Percentiles rank a stretch among this genome's conserved stretches.
phyloP scores from a whole-genome alignment of 2,113 vertebrate genomes.

The Sinocyclocheilus grahami region DNA sequence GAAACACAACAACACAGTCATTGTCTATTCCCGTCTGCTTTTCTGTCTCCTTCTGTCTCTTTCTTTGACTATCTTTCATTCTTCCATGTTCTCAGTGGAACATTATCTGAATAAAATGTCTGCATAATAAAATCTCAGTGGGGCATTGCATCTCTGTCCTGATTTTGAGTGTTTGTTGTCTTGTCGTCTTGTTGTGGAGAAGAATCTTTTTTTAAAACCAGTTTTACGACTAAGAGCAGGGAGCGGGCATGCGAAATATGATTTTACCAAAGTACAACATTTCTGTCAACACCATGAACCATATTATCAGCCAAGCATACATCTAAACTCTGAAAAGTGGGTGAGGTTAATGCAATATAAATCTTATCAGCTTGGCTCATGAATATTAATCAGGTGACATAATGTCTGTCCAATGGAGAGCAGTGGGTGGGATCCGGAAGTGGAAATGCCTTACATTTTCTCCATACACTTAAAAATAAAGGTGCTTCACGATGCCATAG shows the following conservation, averaged over 20 bases:
- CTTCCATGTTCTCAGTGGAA: background rate
- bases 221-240: background rate
- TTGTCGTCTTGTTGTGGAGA: background rate
- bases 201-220: background rate
- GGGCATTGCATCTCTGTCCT: background rate
- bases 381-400: too few relatives aligned
- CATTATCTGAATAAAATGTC: background rate
- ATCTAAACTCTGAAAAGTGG: background rate
- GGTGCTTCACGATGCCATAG: too few relatives aligned
- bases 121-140: conserved; percentile 23
- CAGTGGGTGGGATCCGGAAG: too few relatives aligned
- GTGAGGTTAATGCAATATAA: background rate
- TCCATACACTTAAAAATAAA: too few relatives aligned
- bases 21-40: conserved; percentile 4
- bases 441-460: too few relatives aligned
- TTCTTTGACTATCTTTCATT: conserved; percentile 32
- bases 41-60: background rate
- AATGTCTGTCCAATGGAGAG: too few relatives aligned
- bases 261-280: background rate
- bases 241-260: background rate
- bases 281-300: background rate
- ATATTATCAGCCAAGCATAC: background rate
- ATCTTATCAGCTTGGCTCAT: background rate
- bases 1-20: conserved; percentile 16
- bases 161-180: conserved; percentile 18